Percentiles rank a stretch among this genome's conserved stretches.
Conservation (phyloP, 1,140 invertebrate species). For the Eulimnadia texana region DNA sequence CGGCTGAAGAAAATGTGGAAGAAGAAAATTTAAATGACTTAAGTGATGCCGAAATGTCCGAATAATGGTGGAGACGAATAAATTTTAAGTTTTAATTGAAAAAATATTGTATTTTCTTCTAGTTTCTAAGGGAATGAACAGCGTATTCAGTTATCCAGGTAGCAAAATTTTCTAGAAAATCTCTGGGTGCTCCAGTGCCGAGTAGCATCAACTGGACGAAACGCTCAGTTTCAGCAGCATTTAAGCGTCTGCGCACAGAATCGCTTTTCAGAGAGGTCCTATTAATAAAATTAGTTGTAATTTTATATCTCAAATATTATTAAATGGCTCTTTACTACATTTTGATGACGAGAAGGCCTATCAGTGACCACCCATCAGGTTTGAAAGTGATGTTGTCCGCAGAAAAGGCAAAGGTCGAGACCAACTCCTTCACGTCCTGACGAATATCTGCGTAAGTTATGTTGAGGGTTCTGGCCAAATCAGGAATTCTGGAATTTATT, state of each 20-base stretch:
- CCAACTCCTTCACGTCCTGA: conserved; percentile 32
- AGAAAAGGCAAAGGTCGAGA: conserved; percentile 40
- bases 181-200: neutral
- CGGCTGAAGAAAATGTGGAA: conserved; percentile 1
- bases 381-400: conserved; percentile 43
- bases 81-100: no score
- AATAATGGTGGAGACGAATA: neutral
- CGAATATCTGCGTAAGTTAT: conserved; percentile 11
- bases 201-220: neutral
- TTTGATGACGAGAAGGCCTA: conserved; percentile 36
- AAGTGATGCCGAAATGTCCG: neutral
- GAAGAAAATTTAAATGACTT: neutral
- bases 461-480: conserved; percentile 27
- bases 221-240: neutral
- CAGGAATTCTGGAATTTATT: conserved; percentile 28
- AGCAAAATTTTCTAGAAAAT: neutral
- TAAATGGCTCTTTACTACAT: no score
- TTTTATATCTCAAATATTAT: no score
- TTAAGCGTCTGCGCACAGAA: neutral
- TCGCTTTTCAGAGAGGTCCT: neutral
- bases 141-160: neutral
- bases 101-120: no score
- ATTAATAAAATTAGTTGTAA: no score
- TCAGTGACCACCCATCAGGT: conserved; percentile 37
- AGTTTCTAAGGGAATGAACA: neutral